phyloP scores from a whole-genome alignment of 2,888 invertebrate species.

The Chymomyza amoena region DNA sequence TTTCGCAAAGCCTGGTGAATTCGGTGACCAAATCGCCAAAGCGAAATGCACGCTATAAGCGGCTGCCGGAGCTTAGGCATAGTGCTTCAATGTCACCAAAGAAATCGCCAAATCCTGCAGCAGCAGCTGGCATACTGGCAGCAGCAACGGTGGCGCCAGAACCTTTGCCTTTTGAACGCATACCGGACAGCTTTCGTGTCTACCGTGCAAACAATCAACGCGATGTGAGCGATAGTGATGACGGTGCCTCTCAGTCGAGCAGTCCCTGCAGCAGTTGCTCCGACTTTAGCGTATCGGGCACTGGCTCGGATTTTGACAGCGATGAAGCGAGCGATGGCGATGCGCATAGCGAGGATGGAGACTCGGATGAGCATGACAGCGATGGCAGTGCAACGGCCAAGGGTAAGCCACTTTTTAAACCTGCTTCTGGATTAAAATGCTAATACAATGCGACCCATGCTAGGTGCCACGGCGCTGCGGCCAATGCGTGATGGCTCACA shows the following conservation, averaged over 20 bases:
- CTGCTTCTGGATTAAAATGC: not conserved
- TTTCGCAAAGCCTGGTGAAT: constrained; percentile 37
- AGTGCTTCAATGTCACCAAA: constrained; percentile 75
- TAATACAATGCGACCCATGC: not conserved
- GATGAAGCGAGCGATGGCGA: constrained; percentile 77
- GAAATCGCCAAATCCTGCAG: constrained; percentile 74
- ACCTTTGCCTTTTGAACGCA: constrained; percentile 67
- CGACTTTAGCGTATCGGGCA: constrained; percentile 76
- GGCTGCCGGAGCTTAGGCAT: constrained; percentile 67
- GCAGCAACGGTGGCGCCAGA: constrained; percentile 38
- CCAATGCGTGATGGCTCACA: constrained; percentile 43
- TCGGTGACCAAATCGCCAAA: constrained; percentile 75
- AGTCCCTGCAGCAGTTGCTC: constrained; percentile 79
- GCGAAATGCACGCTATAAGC: constrained; percentile 74
- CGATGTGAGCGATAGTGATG: constrained; percentile 78
- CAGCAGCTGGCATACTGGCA: constrained; percentile 31
- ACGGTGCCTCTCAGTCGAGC: constrained; percentile 75
- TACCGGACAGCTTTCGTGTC: constrained; percentile 81
- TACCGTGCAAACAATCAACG: constrained; percentile 79
- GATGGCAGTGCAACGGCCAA: constrained; percentile 16
- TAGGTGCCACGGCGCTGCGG: constrained; percentile 4
- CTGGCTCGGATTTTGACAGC: constrained; percentile 77
- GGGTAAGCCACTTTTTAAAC: constrained; percentile 5
- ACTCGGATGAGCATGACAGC: constrained; percentile 48
- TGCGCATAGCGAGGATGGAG: constrained; percentile 75